Evolutionary conservation across 30 jellyfish, hydroid and myxozoan species (phyloP).

Genomic region (Pelagia noctiluca): DNA sequence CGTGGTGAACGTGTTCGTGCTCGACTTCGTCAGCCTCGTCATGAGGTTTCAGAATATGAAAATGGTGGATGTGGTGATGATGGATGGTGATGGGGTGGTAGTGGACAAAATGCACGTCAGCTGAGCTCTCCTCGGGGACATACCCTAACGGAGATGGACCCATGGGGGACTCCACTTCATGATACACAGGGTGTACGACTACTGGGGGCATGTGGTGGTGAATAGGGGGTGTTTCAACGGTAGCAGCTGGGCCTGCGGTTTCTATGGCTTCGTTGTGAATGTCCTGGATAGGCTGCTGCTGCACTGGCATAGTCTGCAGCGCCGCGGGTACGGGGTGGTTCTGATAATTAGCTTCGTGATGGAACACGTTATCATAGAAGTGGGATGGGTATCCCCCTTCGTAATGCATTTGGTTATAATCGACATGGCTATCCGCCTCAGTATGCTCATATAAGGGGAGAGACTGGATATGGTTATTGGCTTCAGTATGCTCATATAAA

Average conservation of each 20-base stretch:
- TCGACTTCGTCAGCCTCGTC: slow-evolving; percentile 60
- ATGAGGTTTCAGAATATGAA: slow-evolving; percentile 63
- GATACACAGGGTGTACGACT: slow-evolving; percentile 65
- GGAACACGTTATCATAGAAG: slow-evolving; percentile 34
- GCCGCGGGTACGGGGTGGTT: neutral
- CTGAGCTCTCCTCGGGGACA: slow-evolving; percentile 72
- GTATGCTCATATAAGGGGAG: slow-evolving; percentile 18
- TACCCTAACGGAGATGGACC: slow-evolving; percentile 52
- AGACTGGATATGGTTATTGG: neutral
- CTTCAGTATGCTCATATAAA: slow-evolving; percentile 18
- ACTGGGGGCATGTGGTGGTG: slow-evolving; percentile 61
- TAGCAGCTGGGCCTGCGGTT: slow-evolving; percentile 28
- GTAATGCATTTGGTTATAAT: neutral
- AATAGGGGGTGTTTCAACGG: slow-evolving; percentile 40
- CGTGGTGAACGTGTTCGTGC: slow-evolving; percentile 47
- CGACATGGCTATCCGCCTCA: slow-evolving; percentile 11
- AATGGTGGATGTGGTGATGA: slow-evolving; percentile 71
- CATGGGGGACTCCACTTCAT: slow-evolving; percentile 55
- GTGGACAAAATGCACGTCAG: slow-evolving; percentile 62
- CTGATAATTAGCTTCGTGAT: slow-evolving; percentile 19
- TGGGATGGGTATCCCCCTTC: slow-evolving; percentile 12
- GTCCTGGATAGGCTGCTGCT: too few species aligned
- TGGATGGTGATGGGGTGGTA: slow-evolving; percentile 66
- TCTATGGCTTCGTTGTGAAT: slow-evolving; percentile 14
- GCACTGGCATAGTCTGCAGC: slow-evolving; percentile 20